phyloP scores from a whole-genome alignment of 23 tunicate genomes.

The Aplidium turbinatum region DNA sequence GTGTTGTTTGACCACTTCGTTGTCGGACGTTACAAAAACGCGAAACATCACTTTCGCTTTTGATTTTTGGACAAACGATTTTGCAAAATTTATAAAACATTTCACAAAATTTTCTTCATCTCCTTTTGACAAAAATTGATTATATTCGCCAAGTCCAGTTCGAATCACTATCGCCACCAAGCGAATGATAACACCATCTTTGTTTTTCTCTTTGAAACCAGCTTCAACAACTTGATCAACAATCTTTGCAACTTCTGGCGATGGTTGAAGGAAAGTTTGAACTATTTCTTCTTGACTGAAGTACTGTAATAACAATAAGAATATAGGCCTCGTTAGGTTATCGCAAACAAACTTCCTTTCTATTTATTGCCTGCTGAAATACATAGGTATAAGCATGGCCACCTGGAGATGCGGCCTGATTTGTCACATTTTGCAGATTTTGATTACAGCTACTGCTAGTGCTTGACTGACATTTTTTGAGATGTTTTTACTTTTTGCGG shows the following conservation, averaged over 20 bases:
- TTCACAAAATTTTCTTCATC: conserved; percentile 77
- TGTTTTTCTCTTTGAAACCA: not conserved
- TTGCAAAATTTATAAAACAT: conserved; percentile 69
- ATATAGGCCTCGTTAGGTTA: not conserved
- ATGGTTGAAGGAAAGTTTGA: conserved; percentile 48
- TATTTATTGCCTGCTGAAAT: no score
- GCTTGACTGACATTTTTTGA: no score
- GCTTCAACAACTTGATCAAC: conserved; percentile 15
- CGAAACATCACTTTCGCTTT: not conserved
- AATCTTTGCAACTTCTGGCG: conserved; percentile 64
- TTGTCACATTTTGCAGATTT: no score
- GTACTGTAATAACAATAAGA: not conserved
- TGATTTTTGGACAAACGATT: not conserved
- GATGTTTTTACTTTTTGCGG: no score
- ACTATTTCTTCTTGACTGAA: conserved; percentile 1
- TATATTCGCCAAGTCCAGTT: conserved; percentile 83
- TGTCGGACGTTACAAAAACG: conserved; percentile 90
- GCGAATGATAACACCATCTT: conserved; percentile 13
- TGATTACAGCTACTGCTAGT: no score
- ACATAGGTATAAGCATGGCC: no score
- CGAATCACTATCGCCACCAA: conserved; percentile 85
- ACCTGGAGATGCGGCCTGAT: no score
- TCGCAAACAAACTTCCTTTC: conserved; percentile 26
- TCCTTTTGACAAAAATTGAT: conserved; percentile 78
- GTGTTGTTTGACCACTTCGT: conserved; percentile 40